Percentiles rank a stretch among this genome's conserved stretches.
Conservation (phyloP, 2,888 invertebrate species). For the Caenorhabditis sinica region DNA sequence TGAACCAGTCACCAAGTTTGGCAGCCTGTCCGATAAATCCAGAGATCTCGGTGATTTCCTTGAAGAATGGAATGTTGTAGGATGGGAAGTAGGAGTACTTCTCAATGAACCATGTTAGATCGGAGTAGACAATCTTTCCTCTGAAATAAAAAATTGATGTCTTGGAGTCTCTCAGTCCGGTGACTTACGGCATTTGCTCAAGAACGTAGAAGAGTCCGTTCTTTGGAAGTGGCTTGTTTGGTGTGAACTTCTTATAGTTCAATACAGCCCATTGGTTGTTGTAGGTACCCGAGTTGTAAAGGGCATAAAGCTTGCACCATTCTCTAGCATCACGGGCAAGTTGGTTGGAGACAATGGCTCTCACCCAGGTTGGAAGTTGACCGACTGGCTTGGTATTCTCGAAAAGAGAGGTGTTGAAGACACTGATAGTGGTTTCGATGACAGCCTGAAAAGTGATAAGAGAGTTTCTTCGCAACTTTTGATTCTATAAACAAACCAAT, state of each 20-base stretch:
- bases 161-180: neutral
- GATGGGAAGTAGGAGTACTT: slow-evolving; percentile 89
- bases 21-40: slow-evolving; percentile 86
- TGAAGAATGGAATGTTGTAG: slow-evolving; percentile 88
- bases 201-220: slow-evolving; percentile 88
- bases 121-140: slow-evolving; percentile 79
- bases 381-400: slow-evolving; percentile 87
- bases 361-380: slow-evolving; percentile 87
- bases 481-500: slow-evolving; percentile 63
- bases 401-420: slow-evolving; percentile 89
- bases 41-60: slow-evolving; percentile 87
- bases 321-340: slow-evolving; percentile 88
- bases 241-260: slow-evolving; percentile 88
- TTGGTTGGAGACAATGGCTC: slow-evolving; percentile 91
- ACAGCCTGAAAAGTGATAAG: slow-evolving; percentile 85
- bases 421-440: slow-evolving; percentile 90
- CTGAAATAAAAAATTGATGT: slow-evolving; percentile 67
- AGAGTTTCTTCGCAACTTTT: slow-evolving; percentile 4
- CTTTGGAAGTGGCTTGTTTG: slow-evolving; percentile 84
- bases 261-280: slow-evolving; percentile 93
- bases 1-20: slow-evolving; percentile 87
- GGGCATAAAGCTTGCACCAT: slow-evolving; percentile 89
- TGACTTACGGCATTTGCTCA: slow-evolving; percentile 88
- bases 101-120: slow-evolving; percentile 80
- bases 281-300: slow-evolving; percentile 90